Conservation (phyloP, 2,113 vertebrate genomes). For the Cyanoliseus patagonus region DNA sequence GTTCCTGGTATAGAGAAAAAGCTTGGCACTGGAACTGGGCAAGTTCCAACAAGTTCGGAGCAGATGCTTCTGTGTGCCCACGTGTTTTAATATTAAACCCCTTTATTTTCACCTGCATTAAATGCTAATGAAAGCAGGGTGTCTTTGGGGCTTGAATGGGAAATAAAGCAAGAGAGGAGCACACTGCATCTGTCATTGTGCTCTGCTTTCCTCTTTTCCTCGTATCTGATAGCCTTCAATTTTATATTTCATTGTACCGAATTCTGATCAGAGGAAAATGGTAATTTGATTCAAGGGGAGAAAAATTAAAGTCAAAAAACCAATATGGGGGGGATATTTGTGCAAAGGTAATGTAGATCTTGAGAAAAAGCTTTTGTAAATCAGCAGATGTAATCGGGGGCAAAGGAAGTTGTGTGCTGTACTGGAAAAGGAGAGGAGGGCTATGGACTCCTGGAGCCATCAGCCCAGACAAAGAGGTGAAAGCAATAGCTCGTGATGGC, state of each 20-base stretch:
- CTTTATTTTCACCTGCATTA: conserved; percentile 39
- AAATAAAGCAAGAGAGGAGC: neutral
- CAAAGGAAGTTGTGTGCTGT: neutral
- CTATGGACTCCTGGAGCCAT: neutral
- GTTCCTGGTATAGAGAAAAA: neutral
- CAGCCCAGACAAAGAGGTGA: neutral
- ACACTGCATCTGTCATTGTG: rapidly evolving
- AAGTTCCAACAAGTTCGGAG: neutral
- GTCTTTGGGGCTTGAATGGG: neutral
- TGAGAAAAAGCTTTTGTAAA: neutral
- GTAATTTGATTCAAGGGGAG: neutral
- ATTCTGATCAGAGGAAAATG: neutral
- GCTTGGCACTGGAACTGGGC: neutral
- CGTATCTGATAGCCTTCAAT: neutral
- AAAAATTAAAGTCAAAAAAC: neutral
- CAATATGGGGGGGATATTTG: neutral
- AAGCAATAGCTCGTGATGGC: neutral
- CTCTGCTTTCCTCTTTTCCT: neutral
- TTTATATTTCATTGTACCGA: neutral
- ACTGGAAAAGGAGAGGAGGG: neutral
- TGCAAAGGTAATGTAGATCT: neutral
- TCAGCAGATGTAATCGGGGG: neutral
- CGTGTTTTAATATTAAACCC: conserved; percentile 8
- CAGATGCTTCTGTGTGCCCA: neutral
- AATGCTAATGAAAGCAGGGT: conserved; percentile 40